These are phyloP conservation scores for Saimiri boliviensis DNA, from an alignment of 2,113 vertebrate species.

Conservation along the genomic window DNA sequence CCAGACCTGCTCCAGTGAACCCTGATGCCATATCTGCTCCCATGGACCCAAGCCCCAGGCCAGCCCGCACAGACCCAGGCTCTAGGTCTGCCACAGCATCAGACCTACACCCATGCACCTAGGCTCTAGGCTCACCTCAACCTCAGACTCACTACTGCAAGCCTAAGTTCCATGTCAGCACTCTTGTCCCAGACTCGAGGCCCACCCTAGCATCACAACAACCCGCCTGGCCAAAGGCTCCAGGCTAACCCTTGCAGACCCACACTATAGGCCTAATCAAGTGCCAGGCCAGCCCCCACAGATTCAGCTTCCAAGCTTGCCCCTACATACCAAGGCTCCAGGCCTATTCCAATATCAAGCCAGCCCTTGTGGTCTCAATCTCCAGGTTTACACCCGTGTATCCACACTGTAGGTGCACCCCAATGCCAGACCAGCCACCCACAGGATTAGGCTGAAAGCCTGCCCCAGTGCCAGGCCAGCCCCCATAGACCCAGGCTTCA, in stretches of 20 bases:
- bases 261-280: neutral
- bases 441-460: neutral
- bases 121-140: neutral
- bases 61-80: too few relatives aligned
- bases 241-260: neutral
- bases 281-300: neutral
- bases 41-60: neutral
- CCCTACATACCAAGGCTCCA: neutral
- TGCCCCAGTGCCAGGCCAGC: neutral
- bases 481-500: neutral
- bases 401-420: neutral
- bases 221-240: neutral
- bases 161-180: neutral
- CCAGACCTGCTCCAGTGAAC: neutral
- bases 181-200: neutral
- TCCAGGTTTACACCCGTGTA: neutral
- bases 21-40: neutral
- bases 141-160: neutral
- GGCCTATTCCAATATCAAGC: neutral
- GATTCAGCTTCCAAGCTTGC: neutral
- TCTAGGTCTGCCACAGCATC: neutral
- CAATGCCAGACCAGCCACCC: neutral
- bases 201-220: neutral
- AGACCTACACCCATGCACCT: neutral
- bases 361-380: neutral